Percentiles rank a stretch among this genome's conserved stretches.
These are phyloP conservation scores for Agapostemon virescens DNA, from an alignment of 2,888 invertebrate genomes.

Conservation along the genomic window DNA sequence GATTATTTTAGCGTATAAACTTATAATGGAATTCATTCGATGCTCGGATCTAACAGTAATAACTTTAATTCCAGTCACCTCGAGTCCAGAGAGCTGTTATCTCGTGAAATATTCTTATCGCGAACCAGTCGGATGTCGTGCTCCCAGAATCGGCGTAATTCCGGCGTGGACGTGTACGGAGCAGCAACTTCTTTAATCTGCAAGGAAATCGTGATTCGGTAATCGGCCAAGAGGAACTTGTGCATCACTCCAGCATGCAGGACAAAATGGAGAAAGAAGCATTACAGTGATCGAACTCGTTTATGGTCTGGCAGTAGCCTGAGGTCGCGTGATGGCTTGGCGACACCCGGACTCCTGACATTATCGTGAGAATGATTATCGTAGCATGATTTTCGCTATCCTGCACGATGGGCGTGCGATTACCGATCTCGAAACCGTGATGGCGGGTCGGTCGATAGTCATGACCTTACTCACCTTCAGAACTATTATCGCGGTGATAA, in stretches of 20 bases:
- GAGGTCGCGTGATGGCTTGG: neutral
- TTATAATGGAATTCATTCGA: neutral
- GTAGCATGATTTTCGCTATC: neutral
- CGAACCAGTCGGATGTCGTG: conserved; percentile 89
- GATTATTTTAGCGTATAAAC: no score
- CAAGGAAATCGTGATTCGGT: conserved; percentile 5
- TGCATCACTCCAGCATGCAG: neutral
- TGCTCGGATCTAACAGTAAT: neutral
- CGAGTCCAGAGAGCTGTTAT: conserved; percentile 75
- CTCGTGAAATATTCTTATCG: conserved; percentile 80
- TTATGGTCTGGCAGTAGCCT: neutral
- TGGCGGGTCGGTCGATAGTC: neutral
- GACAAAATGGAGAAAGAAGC: neutral
- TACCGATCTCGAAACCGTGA: neutral
- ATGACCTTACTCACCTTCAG: conserved; percentile 82
- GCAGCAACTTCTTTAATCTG: conserved; percentile 91
- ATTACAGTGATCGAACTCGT: neutral
- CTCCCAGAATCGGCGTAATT: conserved; percentile 88
- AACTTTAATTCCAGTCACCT: conserved; percentile 65
- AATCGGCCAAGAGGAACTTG: neutral
- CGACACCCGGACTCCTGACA: neutral
- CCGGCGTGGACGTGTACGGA: conserved; percentile 88
- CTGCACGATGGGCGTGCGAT: neutral
- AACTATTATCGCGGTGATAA: conserved; percentile 89
- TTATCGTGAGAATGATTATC: conserved; percentile 5